A percentile compares a stretch with the other conserved stretches of the same genome.
These are phyloP conservation scores for Lysandra coridon DNA, from an alignment of 2,888 invertebrate species.

Conservation along the genomic window DNA sequence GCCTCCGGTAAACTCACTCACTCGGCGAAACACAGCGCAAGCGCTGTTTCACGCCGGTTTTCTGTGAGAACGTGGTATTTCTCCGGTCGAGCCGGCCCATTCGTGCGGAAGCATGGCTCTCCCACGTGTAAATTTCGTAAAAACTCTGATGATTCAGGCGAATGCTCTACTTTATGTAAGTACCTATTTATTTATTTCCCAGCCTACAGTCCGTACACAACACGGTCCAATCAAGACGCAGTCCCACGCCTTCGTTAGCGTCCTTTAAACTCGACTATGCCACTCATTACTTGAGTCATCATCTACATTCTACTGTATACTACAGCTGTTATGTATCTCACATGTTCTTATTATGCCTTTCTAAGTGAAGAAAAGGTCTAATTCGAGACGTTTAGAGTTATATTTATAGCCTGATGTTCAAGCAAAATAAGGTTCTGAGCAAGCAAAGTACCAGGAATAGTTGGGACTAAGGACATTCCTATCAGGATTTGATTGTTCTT, in stretches of 20 bases:
- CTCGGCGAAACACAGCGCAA: too few species aligned
- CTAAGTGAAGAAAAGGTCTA: neutral
- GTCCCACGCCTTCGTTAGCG: constrained; percentile 41
- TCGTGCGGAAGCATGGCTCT: too few species aligned
- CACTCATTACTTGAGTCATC: constrained; percentile 41
- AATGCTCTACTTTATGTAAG: neutral
- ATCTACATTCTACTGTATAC: neutral
- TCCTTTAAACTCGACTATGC: constrained; percentile 40
- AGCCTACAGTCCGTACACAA: neutral
- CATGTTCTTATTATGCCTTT: neutral
- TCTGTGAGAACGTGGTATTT: too few species aligned
- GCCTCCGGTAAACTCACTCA: too few species aligned
- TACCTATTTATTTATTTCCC: neutral
- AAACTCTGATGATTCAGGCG: neutral
- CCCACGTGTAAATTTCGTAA: too few species aligned
- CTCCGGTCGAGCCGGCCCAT: too few species aligned
- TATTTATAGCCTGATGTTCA: neutral
- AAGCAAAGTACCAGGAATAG: too few species aligned
- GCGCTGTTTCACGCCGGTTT: too few species aligned
- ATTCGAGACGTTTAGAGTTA: neutral
- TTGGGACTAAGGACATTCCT: too few species aligned
- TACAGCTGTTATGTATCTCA: neutral
- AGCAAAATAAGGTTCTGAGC: too few species aligned
- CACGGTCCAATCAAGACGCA: constrained; percentile 13
- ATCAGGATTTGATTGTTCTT: too few species aligned